Base-by-base conservation (phyloP, 1,140 invertebrate genomes). In the Drosophila ohnishii region DNA sequence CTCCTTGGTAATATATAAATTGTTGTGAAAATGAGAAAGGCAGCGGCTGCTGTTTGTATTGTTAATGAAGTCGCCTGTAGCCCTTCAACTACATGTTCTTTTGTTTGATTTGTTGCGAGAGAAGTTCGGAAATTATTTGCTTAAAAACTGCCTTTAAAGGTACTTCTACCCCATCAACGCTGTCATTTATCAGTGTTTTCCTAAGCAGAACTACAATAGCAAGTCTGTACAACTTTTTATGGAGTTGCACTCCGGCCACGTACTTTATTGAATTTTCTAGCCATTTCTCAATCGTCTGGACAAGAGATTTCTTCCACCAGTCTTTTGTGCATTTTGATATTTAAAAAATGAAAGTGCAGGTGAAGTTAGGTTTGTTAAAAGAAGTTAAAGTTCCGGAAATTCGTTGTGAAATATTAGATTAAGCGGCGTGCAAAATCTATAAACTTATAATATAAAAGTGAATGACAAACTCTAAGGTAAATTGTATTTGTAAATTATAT, bases 51-150 rank as follows among this genome's bases (percentile, higher is more conserved):
- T 67, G 62, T 69, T 69, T 69, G 62, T 30, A 30, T 69, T 69
- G 65, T 69, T 69, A 69, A 69, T 69, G 65, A 69, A 69, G 65
- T 69, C 62, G 62, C 61, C 28, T 53, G 37, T 69, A 47, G 47
- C 47, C 61, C 32, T 66, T 44, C 37, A 40, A 34, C 61, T 66
- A 37, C 37, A 45, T 37, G 62, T 37, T 32, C 62, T 28, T 55
- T 66, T 69, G 62, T 69, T 66, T 69, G 59, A 48, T 65, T 69
- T 69, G 60, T 35, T 62, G 45, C 42, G 1, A 34, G 45, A 16
- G 22, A 45, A 37, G 47, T 45, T 69, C 14, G 14, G 4, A 19
- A 45, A 30, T 51, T 69, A 69, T 69, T 66, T 69, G 45, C 37
- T 53, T 42, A 13, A 65, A n/a, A 64, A 34, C 28, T 25, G n/a